phyloP scores from a whole-genome alignment of 2,113 vertebrate species.

The Erinaceus europaeus region DNA sequence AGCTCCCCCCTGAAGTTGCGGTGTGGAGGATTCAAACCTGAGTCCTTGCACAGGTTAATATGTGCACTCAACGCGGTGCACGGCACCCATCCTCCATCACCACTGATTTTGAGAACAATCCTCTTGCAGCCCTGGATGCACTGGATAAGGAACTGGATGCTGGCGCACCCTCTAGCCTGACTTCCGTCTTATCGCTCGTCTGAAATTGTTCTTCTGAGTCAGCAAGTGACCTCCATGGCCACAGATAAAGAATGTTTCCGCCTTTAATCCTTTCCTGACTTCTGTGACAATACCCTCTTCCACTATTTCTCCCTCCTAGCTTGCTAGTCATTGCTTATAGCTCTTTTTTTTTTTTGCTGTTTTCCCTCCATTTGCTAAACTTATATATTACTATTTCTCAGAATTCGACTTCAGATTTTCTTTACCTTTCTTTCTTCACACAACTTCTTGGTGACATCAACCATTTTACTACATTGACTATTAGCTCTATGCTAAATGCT shows the following conservation, averaged over 20 bases:
- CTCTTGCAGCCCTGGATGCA: too few species aligned
- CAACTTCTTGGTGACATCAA: not conserved
- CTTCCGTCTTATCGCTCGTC: too few species aligned
- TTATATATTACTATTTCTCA: not conserved
- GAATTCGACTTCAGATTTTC: not conserved
- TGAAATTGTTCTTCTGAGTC: too few species aligned
- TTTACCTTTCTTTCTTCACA: not conserved
- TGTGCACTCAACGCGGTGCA: too few species aligned
- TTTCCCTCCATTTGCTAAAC: not conserved
- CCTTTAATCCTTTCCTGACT: not conserved
- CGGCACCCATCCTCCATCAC: too few species aligned
- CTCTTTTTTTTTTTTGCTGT: not conserved
- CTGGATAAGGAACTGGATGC: too few species aligned
- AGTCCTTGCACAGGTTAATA: too few species aligned
- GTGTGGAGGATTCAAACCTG: too few species aligned
- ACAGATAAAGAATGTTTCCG: not conserved
- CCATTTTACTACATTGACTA: not conserved
- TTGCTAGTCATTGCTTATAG: too few species aligned
- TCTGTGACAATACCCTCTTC: not conserved
- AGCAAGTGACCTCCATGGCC: not conserved
- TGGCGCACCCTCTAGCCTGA: too few species aligned
- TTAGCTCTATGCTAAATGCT: not conserved
- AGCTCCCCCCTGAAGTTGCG: too few species aligned
- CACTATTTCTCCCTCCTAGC: not conserved
- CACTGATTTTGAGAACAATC: too few species aligned